Conservation (phyloP, 2,797 vertebrate genomes). For the Rhinoraja longicauda region DNA sequence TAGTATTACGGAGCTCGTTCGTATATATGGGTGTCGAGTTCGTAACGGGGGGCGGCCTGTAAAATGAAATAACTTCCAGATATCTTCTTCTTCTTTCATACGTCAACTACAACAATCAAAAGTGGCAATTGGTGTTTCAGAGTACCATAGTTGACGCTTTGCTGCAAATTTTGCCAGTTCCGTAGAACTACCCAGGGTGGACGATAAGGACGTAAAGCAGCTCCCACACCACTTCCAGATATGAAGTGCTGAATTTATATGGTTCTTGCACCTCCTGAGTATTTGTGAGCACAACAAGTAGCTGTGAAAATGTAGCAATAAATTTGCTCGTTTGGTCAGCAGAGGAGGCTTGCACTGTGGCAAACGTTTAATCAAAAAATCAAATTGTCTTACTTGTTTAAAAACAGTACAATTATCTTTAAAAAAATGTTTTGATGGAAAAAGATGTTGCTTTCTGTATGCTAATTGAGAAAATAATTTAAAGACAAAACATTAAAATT, state of each 20-base stretch:
- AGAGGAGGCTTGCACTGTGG: not conserved
- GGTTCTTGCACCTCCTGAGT: not conserved
- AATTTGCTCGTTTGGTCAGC: not conserved
- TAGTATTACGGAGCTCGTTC: no score
- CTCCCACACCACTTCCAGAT: no score
- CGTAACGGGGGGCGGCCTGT: no score
- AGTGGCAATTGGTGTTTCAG: no score
- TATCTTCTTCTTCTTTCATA: no score
- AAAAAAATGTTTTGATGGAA: not conserved
- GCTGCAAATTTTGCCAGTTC: no score
- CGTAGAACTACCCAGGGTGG: no score
- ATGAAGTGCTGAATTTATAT: not conserved
- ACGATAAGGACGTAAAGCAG: no score
- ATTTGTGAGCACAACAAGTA: not conserved
- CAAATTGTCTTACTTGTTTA: not conserved
- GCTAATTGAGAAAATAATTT: not conserved
- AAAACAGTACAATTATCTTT: not conserved
- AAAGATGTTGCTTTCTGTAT: not conserved
- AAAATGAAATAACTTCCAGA: not conserved
- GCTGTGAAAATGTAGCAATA: slow-evolving; percentile 4
- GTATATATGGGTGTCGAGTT: no score
- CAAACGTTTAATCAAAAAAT: slow-evolving; percentile 14
- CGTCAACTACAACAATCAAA: no score
- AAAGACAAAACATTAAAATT: not conserved
- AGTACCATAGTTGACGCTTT: no score